Evolutionary conservation across 2,113 vertebrate species (phyloP).

Genomic region (Periophthalmodon schlosseri): DNA sequence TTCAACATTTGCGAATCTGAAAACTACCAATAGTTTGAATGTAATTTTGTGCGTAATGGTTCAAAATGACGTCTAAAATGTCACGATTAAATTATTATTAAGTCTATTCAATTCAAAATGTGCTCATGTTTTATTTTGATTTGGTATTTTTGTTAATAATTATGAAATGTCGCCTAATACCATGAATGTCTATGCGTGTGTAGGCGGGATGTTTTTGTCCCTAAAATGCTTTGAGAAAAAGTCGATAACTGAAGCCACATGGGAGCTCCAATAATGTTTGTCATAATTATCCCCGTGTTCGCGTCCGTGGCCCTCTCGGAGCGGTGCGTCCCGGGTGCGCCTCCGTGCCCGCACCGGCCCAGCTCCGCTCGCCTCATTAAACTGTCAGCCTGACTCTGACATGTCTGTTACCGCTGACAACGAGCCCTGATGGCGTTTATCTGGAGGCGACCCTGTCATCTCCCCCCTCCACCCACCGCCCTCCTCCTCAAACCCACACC

Average conservation of each 20-base stretch:
- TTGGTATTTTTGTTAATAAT: background rate
- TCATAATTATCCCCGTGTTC: background rate
- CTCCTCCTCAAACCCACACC: slow-evolving; percentile 56
- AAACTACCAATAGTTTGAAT: no score
- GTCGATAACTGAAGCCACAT: background rate
- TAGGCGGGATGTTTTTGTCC: background rate
- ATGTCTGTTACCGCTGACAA: slow-evolving; percentile 71
- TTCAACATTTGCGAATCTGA: no score
- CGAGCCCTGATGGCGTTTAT: slow-evolving; percentile 73
- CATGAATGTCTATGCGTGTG: background rate
- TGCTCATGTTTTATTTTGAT: background rate
- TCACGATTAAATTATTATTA: background rate
- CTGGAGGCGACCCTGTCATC: slow-evolving; percentile 70
- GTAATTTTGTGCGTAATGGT: background rate
- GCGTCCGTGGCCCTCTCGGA: background rate
- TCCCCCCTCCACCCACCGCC: slow-evolving; percentile 23
- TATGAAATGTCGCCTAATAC: background rate
- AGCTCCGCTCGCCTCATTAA: slow-evolving; percentile 63
- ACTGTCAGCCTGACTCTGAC: slow-evolving; percentile 66
- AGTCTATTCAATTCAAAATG: background rate
- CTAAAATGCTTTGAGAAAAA: background rate
- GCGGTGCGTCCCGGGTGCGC: slow-evolving; percentile 18
- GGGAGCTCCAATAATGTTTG: background rate
- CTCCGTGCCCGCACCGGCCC: slow-evolving; percentile 19
- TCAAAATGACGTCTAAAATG: background rate